phyloP scores from a whole-genome alignment of 2,113 vertebrate species.

The Sceloporus tristichus region DNA sequence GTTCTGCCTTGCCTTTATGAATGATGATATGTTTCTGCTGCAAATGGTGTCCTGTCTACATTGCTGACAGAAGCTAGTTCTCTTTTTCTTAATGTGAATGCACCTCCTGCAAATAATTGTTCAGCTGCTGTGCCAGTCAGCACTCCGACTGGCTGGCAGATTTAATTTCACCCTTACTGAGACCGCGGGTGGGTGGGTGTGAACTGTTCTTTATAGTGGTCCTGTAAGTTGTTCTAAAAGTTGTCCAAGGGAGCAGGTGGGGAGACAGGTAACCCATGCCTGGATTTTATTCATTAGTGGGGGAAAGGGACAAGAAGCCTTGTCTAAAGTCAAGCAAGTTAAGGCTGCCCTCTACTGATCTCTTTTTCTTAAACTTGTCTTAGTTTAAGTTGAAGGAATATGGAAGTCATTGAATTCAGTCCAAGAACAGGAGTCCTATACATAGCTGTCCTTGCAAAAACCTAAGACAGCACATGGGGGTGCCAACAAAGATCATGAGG shows the following conservation, averaged over 20 bases:
- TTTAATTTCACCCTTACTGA: conserved; percentile 57
- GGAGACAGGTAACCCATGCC: background rate
- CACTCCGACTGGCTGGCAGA: conserved; percentile 46
- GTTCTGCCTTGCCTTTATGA: conserved; percentile 30
- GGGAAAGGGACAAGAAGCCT: conserved; percentile 49
- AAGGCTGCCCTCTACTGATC: conserved; percentile 96
- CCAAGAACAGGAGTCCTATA: background rate
- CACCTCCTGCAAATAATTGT: conserved; percentile 45
- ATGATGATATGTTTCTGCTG: background rate
- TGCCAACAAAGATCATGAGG: background rate
- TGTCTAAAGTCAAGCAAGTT: conserved; percentile 79
- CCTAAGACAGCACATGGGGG: conserved; percentile 22
- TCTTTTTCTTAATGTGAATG: background rate
- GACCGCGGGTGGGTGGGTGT: conserved; percentile 35
- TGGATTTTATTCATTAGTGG: background rate
- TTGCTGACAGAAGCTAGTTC: background rate
- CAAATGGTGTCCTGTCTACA: background rate
- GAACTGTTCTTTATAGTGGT: conserved; percentile 66
- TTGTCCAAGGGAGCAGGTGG: conserved; percentile 35
- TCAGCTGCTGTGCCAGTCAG: conserved; percentile 65
- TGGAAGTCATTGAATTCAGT: no score
- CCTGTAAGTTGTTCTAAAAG: conserved; percentile 50
- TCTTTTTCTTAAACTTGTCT: conserved; percentile 72
- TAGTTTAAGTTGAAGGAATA: no score
- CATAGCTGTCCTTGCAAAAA: conserved; percentile 42